A percentile compares a stretch with the other conserved stretches of the same genome.
Conservation (phyloP, 2,888 invertebrate genomes). For the Lycocerus yunnanus region DNA sequence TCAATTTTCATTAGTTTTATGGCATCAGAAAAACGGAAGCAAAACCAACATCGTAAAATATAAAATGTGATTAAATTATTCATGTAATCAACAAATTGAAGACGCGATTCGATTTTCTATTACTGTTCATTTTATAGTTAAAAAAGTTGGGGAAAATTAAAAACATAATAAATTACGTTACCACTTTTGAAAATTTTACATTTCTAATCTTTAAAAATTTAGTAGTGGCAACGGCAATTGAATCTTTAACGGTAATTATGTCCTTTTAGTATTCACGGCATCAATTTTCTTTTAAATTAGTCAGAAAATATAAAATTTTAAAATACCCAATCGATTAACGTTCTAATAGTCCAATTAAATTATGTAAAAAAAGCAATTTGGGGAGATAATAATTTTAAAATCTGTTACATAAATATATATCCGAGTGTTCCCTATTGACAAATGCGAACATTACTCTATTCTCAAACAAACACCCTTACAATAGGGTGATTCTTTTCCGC, state of each 20-base stretch:
- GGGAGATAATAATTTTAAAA: background rate
- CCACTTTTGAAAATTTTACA: background rate
- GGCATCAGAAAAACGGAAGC: background rate
- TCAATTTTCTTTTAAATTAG: background rate
- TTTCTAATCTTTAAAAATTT: background rate
- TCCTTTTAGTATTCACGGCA: background rate
- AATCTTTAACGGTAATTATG: background rate
- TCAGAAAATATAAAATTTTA: background rate
- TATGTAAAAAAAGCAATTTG: background rate
- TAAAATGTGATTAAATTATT: background rate
- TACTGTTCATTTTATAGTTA: background rate
- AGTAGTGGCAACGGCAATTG: background rate
- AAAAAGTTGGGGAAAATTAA: background rate
- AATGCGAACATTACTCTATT: background rate
- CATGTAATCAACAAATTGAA: background rate
- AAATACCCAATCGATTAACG: background rate
- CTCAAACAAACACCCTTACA: background rate
- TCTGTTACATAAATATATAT: background rate
- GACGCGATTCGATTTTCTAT: background rate
- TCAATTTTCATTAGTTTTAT: background rate
- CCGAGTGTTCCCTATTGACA: background rate
- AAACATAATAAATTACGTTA: background rate
- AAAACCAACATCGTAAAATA: background rate
- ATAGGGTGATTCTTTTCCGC: background rate
- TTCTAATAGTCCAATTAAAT: background rate